Conservation (phyloP, 2,888 invertebrate species). For the Zygogramma bicolorata region DNA sequence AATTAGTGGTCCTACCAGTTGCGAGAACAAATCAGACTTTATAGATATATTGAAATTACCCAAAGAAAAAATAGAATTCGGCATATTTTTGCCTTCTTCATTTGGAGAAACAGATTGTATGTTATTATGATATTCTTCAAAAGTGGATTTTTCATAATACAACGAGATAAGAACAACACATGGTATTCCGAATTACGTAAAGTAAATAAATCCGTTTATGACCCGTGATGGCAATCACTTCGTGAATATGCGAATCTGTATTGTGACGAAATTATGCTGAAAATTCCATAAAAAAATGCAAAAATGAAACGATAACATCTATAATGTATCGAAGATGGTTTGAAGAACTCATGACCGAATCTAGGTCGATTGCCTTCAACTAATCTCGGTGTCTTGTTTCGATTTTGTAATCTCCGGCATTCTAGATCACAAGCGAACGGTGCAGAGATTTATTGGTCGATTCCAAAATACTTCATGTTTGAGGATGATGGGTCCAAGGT, state of each 20-base stretch:
- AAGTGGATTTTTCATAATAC: background rate
- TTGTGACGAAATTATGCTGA: background rate
- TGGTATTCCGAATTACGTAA: background rate
- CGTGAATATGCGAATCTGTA: background rate
- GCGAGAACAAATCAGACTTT: no score
- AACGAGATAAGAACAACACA: background rate
- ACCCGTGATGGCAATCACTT: conserved; percentile 3
- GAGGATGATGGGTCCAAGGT: background rate
- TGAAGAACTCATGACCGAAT: background rate
- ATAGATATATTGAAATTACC: no score
- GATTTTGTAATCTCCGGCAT: conserved; percentile 5
- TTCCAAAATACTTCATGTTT: background rate
- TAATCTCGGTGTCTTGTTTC: background rate
- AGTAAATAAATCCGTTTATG: background rate
- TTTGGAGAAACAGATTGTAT: no score
- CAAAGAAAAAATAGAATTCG: no score
- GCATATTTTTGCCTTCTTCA: no score
- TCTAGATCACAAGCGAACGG: background rate
- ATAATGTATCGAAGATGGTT: conserved; percentile 1
- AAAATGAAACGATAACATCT: background rate
- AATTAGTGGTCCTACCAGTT: no score
- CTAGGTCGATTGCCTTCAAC: background rate
- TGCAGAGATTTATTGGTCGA: background rate
- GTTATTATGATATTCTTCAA: no score
- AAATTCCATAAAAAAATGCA: conserved; percentile 3